Conservation (phyloP, 2,888 invertebrate genomes). For the Drosophila phalerata region DNA sequence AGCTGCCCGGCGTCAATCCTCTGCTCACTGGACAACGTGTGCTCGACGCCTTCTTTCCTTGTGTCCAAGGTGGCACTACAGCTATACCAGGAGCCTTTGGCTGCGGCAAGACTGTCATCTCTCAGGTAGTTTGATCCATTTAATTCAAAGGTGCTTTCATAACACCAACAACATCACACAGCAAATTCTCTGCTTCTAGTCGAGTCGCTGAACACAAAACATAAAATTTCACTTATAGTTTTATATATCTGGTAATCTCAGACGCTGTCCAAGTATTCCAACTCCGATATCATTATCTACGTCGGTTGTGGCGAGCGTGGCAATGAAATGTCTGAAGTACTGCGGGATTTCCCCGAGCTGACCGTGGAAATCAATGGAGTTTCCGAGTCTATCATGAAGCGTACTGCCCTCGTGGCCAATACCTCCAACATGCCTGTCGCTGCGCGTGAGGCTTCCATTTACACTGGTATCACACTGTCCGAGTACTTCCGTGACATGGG, state of each 20-base stretch:
- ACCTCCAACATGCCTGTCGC: slow-evolving; percentile 99
- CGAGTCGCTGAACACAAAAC: too few species aligned
- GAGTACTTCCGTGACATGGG: slow-evolving; percentile 99
- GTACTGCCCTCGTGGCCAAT: slow-evolving; percentile 99
- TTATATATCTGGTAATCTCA: slow-evolving; percentile 83
- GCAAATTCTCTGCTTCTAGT: too few species aligned
- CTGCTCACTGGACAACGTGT: slow-evolving; percentile 99
- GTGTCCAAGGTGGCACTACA: slow-evolving; percentile 99
- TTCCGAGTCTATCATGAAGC: slow-evolving; percentile 99
- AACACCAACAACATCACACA: too few species aligned
- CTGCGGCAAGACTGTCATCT: slow-evolving; percentile 99
- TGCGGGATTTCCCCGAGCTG: slow-evolving; percentile 99
- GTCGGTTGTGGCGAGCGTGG: slow-evolving; percentile 99
- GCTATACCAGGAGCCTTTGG: slow-evolving; percentile 99
- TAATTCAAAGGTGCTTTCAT: too few species aligned
- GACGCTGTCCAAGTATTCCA: slow-evolving; percentile 99
- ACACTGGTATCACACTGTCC: slow-evolving; percentile 99
- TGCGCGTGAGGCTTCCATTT: slow-evolving; percentile 99
- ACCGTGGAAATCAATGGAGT: slow-evolving; percentile 98
- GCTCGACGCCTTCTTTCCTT: slow-evolving; percentile 99
- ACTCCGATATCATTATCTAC: slow-evolving; percentile 99
- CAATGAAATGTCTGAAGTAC: slow-evolving; percentile 99
- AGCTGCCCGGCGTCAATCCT: slow-evolving; percentile 98
- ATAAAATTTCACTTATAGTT: too few species aligned
- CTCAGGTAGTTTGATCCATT: slow-evolving; percentile 84